Evolutionary conservation across 2,113 vertebrate genomes (phyloP), one percentile per base, ranked within the genome.

Genomic region (Passer domesticus): DNA sequence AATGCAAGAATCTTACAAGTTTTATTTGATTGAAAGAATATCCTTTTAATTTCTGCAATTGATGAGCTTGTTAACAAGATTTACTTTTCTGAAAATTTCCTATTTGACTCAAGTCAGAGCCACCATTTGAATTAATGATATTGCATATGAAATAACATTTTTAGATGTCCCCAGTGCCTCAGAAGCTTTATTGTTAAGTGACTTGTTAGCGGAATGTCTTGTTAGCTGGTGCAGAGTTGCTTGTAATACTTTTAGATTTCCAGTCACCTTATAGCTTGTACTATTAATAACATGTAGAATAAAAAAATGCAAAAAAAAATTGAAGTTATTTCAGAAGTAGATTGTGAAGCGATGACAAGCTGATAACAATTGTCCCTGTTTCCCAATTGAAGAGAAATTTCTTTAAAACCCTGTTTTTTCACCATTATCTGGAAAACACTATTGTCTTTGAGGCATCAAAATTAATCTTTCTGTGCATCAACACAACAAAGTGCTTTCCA

Each of bases 291-390:
- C 14, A 37, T 41, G 58, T 13, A 86, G 68, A 77, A 86, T 62
- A 90, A 93, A 86, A 88, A 24, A 95, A 78, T 78, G 10, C 24
- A 86, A 84, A 83, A 83, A 83, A 75, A 21, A 58, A 4, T 14
- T 53, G 5, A 74, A 70, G 10, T 89, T 68, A 49, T 91, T 92
- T 96, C 81, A 86, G 53, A 84, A 94, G 66, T 62, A 92, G 22
- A 23, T 93, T 72, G 13, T 59, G 78, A 86, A 83, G 28, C 73
- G 30, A 44, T 81, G 62, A 91, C 37, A 92, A 79, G 24, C 47
- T 88, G 46, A 33, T 85, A 95, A 82, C 17, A 74, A 81, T 62
- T 76, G 37, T 55, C 64, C 56, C 5, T 58, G 25, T 70, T 67
- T 56, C 4, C 4, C 37, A 82, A 16, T 0, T 66, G 25, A 83